Evolutionary conservation across 2,888 invertebrate species (phyloP).

Genomic region (Heteropelma amictum): DNA sequence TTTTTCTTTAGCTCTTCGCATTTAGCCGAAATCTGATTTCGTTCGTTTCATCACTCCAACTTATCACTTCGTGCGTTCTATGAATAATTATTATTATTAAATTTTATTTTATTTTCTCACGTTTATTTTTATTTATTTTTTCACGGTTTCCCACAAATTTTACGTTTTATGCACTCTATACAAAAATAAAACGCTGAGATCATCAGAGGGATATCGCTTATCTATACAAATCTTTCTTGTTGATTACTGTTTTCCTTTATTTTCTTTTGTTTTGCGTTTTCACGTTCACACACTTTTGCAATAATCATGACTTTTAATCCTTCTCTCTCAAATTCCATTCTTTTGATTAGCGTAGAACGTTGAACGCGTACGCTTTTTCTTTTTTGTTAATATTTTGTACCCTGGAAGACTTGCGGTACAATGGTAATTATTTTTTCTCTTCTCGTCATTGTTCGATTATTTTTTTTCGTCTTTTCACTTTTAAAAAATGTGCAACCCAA

Average conservation of each 20-base stretch:
- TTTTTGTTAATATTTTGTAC: constrained; percentile 62
- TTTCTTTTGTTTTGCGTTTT: constrained; percentile 46
- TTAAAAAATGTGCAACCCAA: constrained; percentile 34
- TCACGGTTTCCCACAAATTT: constrained; percentile 64
- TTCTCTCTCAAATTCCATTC: constrained; percentile 32
- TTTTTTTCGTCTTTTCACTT: constrained; percentile 28
- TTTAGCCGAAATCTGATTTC: constrained; percentile 66
- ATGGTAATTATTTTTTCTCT: constrained; percentile 55
- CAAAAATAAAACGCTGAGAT: constrained; percentile 76
- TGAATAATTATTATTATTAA: constrained; percentile 33
- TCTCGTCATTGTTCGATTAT: constrained; percentile 23
- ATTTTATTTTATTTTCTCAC: constrained; percentile 21
- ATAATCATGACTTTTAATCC: constrained; percentile 21
- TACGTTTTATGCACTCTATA: constrained; percentile 71
- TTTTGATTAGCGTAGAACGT: constrained; percentile 66
- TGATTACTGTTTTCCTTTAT: constrained; percentile 52
- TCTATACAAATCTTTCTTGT: constrained; percentile 64
- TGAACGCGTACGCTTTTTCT: constrained; percentile 51
- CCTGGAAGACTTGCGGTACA: constrained; percentile 70
- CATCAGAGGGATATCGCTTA: constrained; percentile 69
- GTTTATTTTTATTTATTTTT: constrained; percentile 54
- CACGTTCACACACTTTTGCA: constrained; percentile 18
- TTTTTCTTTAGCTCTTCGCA: background rate
- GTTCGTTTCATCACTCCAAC: constrained; percentile 51
- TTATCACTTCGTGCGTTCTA: constrained; percentile 50